Evolutionary conservation across 2,888 invertebrate genomes (phyloP).

Genomic region (Caenorhabditis sp.): DNA sequence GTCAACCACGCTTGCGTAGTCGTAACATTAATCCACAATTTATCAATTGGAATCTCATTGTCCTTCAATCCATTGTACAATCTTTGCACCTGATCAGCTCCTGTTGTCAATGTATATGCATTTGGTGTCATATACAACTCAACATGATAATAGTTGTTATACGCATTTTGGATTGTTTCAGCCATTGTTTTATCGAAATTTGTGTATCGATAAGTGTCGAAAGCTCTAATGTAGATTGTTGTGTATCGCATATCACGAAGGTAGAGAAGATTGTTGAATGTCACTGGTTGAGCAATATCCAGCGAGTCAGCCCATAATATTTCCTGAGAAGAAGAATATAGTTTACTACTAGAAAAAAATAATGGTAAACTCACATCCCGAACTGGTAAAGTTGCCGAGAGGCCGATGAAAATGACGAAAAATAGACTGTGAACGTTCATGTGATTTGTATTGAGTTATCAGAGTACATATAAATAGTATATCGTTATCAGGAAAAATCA

Average conservation of each 20-base stretch:
- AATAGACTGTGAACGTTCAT: no score
- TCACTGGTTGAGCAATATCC: background rate
- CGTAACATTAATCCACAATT: no score
- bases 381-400: background rate
- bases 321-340: background rate
- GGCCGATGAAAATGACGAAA: no score
- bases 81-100: no score
- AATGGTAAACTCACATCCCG: background rate
- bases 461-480: no score
- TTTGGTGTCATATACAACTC: background rate
- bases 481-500: no score
- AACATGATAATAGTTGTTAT: background rate
- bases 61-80: no score
- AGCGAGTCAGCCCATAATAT: background rate
- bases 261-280: background rate
- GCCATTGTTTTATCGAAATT: background rate
- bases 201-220: background rate
- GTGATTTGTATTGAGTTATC: no score
- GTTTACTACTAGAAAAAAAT: background rate
- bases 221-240: background rate
- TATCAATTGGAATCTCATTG: no score
- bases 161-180: background rate
- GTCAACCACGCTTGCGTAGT: background rate
- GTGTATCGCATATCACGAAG: background rate
- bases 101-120: background rate